Evolutionary conservation across 35 echinoderm and acorn worm genomes (phyloP).

Genomic region (Heliocidaris erythrogramma): DNA sequence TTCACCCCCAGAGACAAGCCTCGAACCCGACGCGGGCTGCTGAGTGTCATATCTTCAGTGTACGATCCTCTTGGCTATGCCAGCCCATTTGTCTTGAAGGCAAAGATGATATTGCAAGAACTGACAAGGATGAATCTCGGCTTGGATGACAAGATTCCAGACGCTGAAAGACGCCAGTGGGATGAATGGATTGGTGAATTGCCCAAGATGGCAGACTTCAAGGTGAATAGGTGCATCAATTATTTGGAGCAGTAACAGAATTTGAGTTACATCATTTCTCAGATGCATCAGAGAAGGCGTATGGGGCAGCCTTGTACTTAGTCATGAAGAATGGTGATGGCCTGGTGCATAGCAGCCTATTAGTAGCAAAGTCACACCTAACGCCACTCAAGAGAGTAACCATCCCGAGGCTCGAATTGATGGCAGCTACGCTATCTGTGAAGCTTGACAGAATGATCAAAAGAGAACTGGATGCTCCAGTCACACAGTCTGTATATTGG

Average conservation of each 20-base stretch:
- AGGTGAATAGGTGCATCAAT: too few species aligned
- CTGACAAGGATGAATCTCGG: too few species aligned
- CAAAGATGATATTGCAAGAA: too few species aligned
- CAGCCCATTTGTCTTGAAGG: too few species aligned
- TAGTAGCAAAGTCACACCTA: conserved; percentile 51
- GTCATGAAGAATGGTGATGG: conserved; percentile 11
- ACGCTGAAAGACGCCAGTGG: too few species aligned
- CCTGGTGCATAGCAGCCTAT: conserved; percentile 37
- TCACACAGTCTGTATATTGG: conserved; percentile 41
- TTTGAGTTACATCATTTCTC: conserved; percentile 77
- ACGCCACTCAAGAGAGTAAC: conserved; percentile 61
- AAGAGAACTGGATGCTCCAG: conserved; percentile 41
- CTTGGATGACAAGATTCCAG: too few species aligned
- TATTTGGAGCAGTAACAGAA: conserved; percentile 26
- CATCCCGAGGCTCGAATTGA: conserved; percentile 60
- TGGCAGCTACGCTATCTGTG: conserved; percentile 56
- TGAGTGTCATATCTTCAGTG: too few species aligned
- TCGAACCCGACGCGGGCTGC: too few species aligned
- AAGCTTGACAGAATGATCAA: conserved; percentile 31
- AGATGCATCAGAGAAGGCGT: conserved; percentile 72
- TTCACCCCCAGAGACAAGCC: too few species aligned
- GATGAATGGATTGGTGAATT: too few species aligned
- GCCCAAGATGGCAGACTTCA: too few species aligned
- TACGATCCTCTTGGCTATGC: too few species aligned
- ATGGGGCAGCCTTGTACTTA: conserved; percentile 68